Percentiles rank a stretch among this genome's conserved stretches.
phyloP scores from a whole-genome alignment of 2,797 vertebrate species.

The Heteromormyrus szaboi region DNA sequence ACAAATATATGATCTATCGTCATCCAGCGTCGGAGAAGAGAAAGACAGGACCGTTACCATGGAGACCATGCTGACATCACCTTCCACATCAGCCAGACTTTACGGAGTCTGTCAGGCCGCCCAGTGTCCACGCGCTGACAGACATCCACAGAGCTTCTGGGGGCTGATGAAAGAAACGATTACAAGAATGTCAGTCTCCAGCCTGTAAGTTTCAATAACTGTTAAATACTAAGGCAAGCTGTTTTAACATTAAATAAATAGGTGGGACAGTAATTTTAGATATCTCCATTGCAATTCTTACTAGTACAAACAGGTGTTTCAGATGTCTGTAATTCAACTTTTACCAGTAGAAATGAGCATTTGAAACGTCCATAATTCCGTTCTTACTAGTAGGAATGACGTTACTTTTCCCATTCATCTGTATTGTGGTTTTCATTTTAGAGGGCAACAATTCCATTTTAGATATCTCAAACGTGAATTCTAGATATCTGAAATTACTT shows the following conservation, averaged over 20 bases:
- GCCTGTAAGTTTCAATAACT: not conserved
- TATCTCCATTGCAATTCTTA: not conserved
- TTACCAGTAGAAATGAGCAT: not conserved
- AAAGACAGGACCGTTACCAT: not conserved
- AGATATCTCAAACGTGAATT: not conserved
- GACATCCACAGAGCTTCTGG: slow-evolving; percentile 26
- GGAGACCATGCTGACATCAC: slow-evolving; percentile 17
- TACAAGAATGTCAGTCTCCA: not conserved
- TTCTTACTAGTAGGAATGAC: not conserved
- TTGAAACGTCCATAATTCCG: not conserved
- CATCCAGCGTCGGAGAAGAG: not conserved
- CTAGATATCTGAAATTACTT: not conserved
- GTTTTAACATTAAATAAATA: not conserved
- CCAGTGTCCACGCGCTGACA: slow-evolving; percentile 25
- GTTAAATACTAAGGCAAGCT: not conserved
- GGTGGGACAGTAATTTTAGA: not conserved
- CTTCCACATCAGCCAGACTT: slow-evolving; percentile 37
- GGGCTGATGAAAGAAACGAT: slow-evolving; percentile 19
- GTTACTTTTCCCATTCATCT: not conserved
- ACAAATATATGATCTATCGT: not conserved
- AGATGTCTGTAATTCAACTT: not conserved
- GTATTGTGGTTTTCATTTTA: not conserved
- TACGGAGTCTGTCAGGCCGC: not conserved
- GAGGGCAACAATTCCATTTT: not conserved
- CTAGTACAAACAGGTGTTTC: not conserved